Conservation (phyloP, 1,140 invertebrate species). For the Phthorimaea operculella region DNA sequence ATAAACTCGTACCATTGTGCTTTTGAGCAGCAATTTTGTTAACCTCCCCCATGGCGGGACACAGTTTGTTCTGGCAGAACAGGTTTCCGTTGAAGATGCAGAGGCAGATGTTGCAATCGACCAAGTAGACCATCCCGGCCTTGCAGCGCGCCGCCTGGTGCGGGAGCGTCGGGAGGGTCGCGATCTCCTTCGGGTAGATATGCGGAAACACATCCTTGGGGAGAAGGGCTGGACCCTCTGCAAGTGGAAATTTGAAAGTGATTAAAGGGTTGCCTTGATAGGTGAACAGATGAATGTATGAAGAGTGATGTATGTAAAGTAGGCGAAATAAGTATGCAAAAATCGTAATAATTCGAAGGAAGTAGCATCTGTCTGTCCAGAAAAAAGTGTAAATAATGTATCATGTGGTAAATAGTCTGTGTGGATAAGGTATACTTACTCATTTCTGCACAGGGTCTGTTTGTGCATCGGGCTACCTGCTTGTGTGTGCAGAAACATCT, state of each 20-base stretch:
- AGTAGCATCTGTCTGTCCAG: no score
- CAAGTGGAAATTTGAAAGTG: no score
- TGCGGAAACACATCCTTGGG: slow-evolving; percentile 13
- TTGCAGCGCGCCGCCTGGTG: slow-evolving; percentile 20
- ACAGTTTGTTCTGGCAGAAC: slow-evolving; percentile 23
- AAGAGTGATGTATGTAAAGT: no score
- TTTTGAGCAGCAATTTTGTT: slow-evolving; percentile 19
- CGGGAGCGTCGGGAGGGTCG: slow-evolving; percentile 9
- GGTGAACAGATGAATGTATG: no score
- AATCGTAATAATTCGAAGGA: no score
- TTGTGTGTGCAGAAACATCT: slow-evolving; percentile 35
- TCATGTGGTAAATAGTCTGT: no score
- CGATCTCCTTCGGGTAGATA: slow-evolving; percentile 10
- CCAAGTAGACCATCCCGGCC: slow-evolving; percentile 30
- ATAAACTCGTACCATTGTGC: slow-evolving; percentile 28
- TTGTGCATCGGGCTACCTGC: slow-evolving; percentile 15
- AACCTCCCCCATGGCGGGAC: slow-evolving; percentile 22
- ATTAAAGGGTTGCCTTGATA: no score
- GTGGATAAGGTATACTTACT: no score
- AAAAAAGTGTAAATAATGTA: no score
- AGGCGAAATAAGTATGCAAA: no score
- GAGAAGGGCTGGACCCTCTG: neutral
- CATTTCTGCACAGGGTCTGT: neutral
- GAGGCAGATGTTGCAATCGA: slow-evolving; percentile 49
- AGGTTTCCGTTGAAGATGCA: slow-evolving; percentile 40